Base-by-base conservation (phyloP, 92 coral and sea anemone genomes). In the Paragorgia papillata region DNA sequence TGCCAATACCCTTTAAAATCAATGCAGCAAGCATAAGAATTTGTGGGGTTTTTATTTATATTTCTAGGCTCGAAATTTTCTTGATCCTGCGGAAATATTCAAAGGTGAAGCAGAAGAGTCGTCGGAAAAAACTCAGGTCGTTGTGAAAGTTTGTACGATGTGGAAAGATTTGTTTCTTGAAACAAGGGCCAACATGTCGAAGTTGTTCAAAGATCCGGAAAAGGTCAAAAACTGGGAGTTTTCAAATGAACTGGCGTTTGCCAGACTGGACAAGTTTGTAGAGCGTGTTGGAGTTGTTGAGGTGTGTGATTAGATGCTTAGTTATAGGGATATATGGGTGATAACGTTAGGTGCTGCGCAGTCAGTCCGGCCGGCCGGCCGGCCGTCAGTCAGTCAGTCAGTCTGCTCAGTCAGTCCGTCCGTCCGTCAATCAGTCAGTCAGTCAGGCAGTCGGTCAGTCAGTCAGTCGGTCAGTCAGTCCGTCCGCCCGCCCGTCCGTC, bases 21-120 rank as follows among this genome's bases (percentile, higher is more conserved):
- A n/a, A n/a, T n/a, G n/a, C n/a, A n/a, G n/a, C n/a, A n/a, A n/a
- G n/a, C n/a, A n/a, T n/a, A n/a, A n/a, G n/a, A n/a, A n/a, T n/a
- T n/a, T n/a, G n/a, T n/a, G n/a, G n/a, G n/a, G n/a, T n/a, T n/a
- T n/a, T n/a, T n/a, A n/a, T n/a, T n/a, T 67, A 1, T 22, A 24
- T 32, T 56, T 29, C 22, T 43, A 95, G 99, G 99, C 99, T 60
- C 88, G 97, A 53, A 85, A 80, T 10, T 91, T 86, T 69, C 88
- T 95, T 34, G 99, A 95, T 65, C 99, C 99, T 73, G 87, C 89
- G 5, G 99, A 95, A 65, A 95, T 95, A 74, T 95, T 95, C 92
- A 95, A 95, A 62, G 82, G 94, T 39, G 99, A 95, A 49, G 90
- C 88, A 19, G 99, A 95, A 51, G 99, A 95, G 74, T 90, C 96